A percentile compares a stretch with the other conserved stretches of the same genome.
Conservation (phyloP, 2,113 vertebrate species). For the Galemys pyrenaicus region DNA sequence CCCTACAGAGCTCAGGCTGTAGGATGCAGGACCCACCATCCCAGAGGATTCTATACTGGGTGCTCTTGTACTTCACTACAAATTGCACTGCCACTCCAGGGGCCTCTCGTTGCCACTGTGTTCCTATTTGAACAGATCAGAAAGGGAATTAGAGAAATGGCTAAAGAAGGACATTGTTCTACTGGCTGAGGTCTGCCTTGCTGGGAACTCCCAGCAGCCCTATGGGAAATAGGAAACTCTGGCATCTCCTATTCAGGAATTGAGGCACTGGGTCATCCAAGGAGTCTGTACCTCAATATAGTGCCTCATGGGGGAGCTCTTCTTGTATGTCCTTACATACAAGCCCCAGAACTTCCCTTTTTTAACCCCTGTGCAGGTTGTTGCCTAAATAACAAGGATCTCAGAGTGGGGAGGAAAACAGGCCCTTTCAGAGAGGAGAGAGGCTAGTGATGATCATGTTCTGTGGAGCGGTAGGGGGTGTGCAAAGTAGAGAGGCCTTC, state of each 20-base stretch:
- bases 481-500: background rate
- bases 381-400: background rate
- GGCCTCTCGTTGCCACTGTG: background rate
- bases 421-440: background rate
- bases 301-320: background rate
- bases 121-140: background rate
- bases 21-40: background rate
- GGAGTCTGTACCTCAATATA: background rate
- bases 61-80: background rate
- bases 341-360: background rate
- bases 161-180: background rate
- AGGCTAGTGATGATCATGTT: background rate
- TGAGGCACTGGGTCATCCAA: background rate
- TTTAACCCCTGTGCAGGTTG: background rate
- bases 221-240: background rate
- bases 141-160: background rate
- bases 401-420: background rate
- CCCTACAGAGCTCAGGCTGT: too few species aligned
- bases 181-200: rapidly evolving
- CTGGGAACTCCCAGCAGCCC: background rate
- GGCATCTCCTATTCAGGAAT: background rate
- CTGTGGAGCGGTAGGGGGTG: rapidly evolving
- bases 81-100: background rate
- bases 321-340: background rate
- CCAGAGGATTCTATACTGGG: background rate